Conservation (phyloP, 2,888 invertebrate genomes). For the Caenorhabditis sp. region DNA sequence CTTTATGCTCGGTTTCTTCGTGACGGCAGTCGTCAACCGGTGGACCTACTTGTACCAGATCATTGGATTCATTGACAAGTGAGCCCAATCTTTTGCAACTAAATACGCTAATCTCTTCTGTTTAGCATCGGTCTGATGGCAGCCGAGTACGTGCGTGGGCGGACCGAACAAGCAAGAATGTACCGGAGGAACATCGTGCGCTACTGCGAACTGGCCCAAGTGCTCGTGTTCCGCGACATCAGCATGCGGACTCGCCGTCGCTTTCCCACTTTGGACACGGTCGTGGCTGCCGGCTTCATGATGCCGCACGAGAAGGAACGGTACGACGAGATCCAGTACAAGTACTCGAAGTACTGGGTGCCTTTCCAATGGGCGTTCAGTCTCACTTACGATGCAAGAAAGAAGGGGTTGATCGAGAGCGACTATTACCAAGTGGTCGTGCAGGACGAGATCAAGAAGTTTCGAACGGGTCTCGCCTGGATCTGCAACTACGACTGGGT, state of each 20-base stretch:
- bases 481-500: conserved; percentile 73
- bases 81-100: conserved; percentile 8
- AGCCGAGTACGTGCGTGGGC: conserved; percentile 69
- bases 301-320: conserved; percentile 70
- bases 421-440: conserved; percentile 71
- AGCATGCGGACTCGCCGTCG: conserved; percentile 66
- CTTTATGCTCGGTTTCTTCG: conserved; percentile 72
- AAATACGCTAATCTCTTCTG: not conserved
- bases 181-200: conserved; percentile 66
- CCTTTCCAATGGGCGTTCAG: conserved; percentile 71
- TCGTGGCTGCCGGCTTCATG: conserved; percentile 72
- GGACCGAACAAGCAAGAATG: conserved; percentile 67
- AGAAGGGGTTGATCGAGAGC: conserved; percentile 68
- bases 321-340: conserved; percentile 70
- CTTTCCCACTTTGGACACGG: conserved; percentile 70
- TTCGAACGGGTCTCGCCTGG: conserved; percentile 72
- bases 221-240: conserved; percentile 71
- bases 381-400: conserved; percentile 67
- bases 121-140: conserved; percentile 70
- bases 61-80: conserved; percentile 73
- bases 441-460: conserved; percentile 68
- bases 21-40: conserved; percentile 69
- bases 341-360: conserved; percentile 70
- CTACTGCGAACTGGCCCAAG: conserved; percentile 66
- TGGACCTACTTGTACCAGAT: conserved; percentile 72